Percentiles rank a stretch among this genome's conserved stretches.
These are phyloP conservation scores for Anabas testudineus DNA, from an alignment of 2,797 vertebrate genomes.

Conservation along the genomic window DNA sequence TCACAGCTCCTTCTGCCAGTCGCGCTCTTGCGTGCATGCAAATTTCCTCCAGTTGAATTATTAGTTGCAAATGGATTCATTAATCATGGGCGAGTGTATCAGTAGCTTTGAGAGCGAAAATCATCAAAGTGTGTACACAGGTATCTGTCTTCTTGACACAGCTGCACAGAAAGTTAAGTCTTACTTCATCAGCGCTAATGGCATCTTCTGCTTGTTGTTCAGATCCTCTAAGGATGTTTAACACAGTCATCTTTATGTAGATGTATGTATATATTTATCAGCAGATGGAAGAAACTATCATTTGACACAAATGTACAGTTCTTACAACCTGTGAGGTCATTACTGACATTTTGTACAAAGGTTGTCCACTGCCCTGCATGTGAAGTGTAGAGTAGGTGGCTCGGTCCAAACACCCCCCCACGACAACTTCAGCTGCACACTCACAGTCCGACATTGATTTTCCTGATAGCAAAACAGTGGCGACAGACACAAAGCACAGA, in stretches of 20 bases:
- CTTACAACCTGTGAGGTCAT: too few relatives aligned
- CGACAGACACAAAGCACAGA: too few relatives aligned
- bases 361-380: too few relatives aligned
- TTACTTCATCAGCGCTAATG: not conserved
- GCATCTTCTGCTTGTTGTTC: not conserved
- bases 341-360: too few relatives aligned
- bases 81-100: slow-evolving; percentile 11
- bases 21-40: not conserved
- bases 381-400: too few relatives aligned
- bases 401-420: too few relatives aligned
- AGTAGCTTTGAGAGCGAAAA: slow-evolving; percentile 1
- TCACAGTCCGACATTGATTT: too few relatives aligned
- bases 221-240: not conserved
- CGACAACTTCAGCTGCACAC: too few relatives aligned
- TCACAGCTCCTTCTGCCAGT: not conserved
- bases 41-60: slow-evolving; percentile 9
- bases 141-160: slow-evolving; percentile 19
- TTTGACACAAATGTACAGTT: too few relatives aligned
- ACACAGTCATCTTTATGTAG: not conserved
- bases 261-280: too few relatives aligned
- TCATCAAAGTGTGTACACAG: not conserved
- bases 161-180: not conserved
- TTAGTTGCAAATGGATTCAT: slow-evolving; percentile 26
- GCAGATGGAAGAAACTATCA: too few relatives aligned
- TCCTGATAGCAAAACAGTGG: too few relatives aligned